Conservation (phyloP, 2,113 vertebrate species). For the Macrotus californicus region DNA sequence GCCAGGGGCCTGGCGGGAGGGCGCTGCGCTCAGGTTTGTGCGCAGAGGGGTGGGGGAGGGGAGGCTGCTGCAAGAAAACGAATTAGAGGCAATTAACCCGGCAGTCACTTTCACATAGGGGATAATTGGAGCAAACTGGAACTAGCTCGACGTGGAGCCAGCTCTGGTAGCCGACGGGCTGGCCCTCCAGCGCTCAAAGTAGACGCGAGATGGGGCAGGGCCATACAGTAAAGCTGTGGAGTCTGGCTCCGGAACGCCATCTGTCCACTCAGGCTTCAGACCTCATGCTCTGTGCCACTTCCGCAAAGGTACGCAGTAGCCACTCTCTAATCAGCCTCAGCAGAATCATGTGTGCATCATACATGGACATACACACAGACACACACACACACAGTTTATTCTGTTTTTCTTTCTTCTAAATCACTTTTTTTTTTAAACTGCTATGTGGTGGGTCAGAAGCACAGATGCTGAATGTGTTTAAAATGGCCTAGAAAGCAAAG, state of each 20-base stretch:
- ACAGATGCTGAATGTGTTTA: conserved; percentile 88
- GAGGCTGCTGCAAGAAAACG: not conserved
- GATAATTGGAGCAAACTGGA: conserved; percentile 52
- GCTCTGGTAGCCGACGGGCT: not conserved
- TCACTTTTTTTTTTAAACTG: not conserved
- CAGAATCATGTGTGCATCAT: not conserved
- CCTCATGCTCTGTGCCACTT: not conserved
- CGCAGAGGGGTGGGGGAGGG: no score
- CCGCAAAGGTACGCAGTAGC: not conserved
- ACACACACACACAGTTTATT: not conserved
- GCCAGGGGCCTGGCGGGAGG: not conserved
- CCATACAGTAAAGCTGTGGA: not conserved
- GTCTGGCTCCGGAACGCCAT: not conserved
- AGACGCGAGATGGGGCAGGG: not conserved
- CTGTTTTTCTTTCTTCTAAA: conserved; percentile 62
- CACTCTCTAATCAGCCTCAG: not conserved
- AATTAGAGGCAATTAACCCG: conserved; percentile 63
- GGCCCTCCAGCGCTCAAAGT: not conserved
- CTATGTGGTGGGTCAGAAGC: conserved; percentile 68
- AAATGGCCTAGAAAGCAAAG: conserved; percentile 90
- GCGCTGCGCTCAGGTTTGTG: not conserved
- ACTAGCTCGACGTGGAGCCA: conserved; percentile 27
- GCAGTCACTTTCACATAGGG: conserved; percentile 35
- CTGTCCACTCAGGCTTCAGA: not conserved
- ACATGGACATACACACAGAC: accelerated